Evolutionary conservation across 53 echinoderm and acorn worm species (phyloP), one percentile per base, ranked within the genome.

Genomic region (Paracentrotus lividus): DNA sequence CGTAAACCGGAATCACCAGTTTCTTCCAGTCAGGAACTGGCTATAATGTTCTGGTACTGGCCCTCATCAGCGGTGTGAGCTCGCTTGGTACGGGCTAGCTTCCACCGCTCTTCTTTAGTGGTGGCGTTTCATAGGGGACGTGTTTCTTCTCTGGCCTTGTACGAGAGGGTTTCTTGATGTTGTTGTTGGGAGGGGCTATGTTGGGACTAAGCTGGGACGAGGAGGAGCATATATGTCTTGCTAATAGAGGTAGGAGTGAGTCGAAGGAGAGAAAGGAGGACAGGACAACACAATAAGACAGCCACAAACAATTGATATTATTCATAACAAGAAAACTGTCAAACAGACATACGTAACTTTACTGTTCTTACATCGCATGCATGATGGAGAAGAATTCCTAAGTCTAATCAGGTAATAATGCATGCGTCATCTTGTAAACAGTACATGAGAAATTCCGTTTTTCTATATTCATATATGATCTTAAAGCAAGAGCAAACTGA

Each of bases 1-100:
- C 98, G 77, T 98, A 98, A 45, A 97, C 98, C 20, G 96, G 95
- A 18, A 97, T 97, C 29, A 97, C 93, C 27, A 97, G 94, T 61
- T 94, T 96, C 84, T 95, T 95, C 97, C 94, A 94, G 59, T 97
- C 97, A 0, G 95, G 94, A n/a, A 53, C 90, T 90, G 85, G 94
- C 49, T 51, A 92, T 94, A 58, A 94, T 85, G 86, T 95, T 97
- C 94, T 97, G 94, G 94, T 96, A 95, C 49, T 91, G 90, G 89
- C 67, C 69, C 14, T 93, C 67, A 57, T 95, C 95, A 60, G 95
- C 89, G 31, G 78, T 59, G 8, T 58, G 93, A 26, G 84, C 89
- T 61, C 90, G 91, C 91, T 93, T 93, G 8, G 77, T 40, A 64
- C n/a, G 53, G 77, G 32, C 57, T 59, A 51, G 49, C 92, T 42